Conservation (phyloP, 2,113 vertebrate species). For the Lampris megalopsis region DNA sequence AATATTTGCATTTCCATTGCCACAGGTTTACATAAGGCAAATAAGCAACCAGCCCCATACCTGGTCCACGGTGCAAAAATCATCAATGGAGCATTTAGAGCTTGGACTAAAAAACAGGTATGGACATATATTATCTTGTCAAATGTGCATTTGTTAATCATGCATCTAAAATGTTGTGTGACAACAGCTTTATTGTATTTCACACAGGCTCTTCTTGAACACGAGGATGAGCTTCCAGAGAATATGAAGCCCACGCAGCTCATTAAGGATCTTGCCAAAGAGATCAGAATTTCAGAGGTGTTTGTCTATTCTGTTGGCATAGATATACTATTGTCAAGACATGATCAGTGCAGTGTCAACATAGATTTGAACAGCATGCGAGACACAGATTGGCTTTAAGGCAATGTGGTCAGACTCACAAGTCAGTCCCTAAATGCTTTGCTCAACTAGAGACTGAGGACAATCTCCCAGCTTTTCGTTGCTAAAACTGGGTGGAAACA, state of each 20-base stretch:
- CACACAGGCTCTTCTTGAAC: constrained; percentile 91
- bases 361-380: too few species aligned
- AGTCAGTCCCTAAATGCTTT: too few species aligned
- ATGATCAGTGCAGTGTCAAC: too few species aligned
- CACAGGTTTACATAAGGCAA: constrained; percentile 95
- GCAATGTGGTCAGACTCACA: too few species aligned
- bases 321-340: background rate
- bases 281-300: constrained; percentile 98
- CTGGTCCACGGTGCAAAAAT: constrained; percentile 98
- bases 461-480: too few species aligned
- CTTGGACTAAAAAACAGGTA: constrained; percentile 99
- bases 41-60: constrained; percentile 92
- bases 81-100: constrained; percentile 97
- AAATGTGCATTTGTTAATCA: background rate
- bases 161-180: background rate
- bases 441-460: too few species aligned
- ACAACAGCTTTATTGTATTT: background rate
- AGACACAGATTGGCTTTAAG: too few species aligned
- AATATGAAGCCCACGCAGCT: constrained; percentile 98
- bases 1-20: constrained; percentile 38
- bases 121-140: background rate
- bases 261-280: constrained; percentile 99
- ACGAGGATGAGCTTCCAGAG: constrained; percentile 98
- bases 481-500: too few species aligned
- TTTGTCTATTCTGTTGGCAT: constrained; percentile 25